These are phyloP conservation scores for Euschistus heros DNA, from an alignment of 1,140 invertebrate genomes.

Conservation along the genomic window DNA sequence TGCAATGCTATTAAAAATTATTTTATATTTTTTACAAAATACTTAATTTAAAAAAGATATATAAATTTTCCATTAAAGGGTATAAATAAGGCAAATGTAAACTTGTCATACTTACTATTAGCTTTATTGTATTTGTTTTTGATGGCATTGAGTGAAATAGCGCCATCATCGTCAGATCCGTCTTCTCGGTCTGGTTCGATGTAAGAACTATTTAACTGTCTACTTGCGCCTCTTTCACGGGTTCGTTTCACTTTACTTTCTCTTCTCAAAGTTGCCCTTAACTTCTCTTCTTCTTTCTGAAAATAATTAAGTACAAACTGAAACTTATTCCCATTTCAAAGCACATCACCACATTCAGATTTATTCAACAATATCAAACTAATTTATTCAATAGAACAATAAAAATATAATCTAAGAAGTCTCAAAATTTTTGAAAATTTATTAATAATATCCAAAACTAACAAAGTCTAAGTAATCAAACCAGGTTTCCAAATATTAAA, in stretches of 20 bases:
- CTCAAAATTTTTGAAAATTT: too few relatives aligned
- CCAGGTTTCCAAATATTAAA: too few relatives aligned
- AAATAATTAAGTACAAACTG: conserved; percentile 21
- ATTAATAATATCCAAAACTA: too few relatives aligned
- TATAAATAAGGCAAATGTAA: too few relatives aligned
- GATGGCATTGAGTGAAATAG: conserved; percentile 83
- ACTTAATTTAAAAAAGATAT: too few relatives aligned
- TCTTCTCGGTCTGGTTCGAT: conserved; percentile 58
- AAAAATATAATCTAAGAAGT: too few relatives aligned
- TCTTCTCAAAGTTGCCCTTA: conserved; percentile 74
- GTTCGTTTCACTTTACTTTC: conserved; percentile 51
- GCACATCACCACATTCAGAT: too few relatives aligned
- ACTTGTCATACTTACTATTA: conserved; percentile 19
- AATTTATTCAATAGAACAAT: too few relatives aligned
- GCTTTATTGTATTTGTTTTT: conserved; percentile 81
- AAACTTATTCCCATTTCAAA: not conserved
- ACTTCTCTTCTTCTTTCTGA: conserved; percentile 88
- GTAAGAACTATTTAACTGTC: conserved; percentile 47
- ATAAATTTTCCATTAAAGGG: too few relatives aligned
- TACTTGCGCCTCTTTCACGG: conserved; percentile 47
- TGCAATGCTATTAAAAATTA: not conserved
- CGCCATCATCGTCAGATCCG: conserved; percentile 81
- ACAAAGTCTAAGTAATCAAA: too few relatives aligned
- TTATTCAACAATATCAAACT: too few relatives aligned
- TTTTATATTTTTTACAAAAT: not conserved